Conservation (phyloP, 1,140 invertebrate species). For the Leptinotarsa defecta region DNA sequence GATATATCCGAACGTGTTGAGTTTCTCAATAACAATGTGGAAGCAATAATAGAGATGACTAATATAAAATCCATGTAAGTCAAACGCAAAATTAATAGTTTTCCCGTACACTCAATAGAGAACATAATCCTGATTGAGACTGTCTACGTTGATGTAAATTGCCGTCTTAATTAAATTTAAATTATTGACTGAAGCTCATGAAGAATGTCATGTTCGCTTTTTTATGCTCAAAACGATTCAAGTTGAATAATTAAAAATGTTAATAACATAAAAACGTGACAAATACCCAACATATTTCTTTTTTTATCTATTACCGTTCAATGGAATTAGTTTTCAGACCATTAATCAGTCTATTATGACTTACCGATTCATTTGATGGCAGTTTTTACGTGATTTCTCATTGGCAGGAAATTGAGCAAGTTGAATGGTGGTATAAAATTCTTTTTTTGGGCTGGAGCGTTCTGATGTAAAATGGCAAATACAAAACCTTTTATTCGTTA, state of each 20-base stretch:
- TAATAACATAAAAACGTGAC: conserved; percentile 6
- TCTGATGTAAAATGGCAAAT: too few relatives aligned
- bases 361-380: neutral
- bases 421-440: too few relatives aligned
- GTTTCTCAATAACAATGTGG: too few relatives aligned
- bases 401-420: too few relatives aligned
- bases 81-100: neutral
- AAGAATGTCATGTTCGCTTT: conserved; percentile 8
- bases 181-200: conserved; percentile 2
- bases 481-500: too few relatives aligned
- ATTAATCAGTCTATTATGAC: neutral
- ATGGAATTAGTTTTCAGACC: neutral
- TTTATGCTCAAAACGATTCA: neutral
- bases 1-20: too few relatives aligned
- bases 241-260: neutral
- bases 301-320: neutral
- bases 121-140: neutral
- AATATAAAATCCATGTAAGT: neutral
- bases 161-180: neutral
- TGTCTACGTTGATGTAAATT: conserved; percentile 2
- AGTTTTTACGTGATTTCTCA: neutral
- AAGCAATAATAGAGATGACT: too few relatives aligned
- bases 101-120: too few relatives aligned
- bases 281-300: neutral
- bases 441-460: too few relatives aligned